Conservation (phyloP, 2,888 invertebrate species). For the Drosophila picticornis region DNA sequence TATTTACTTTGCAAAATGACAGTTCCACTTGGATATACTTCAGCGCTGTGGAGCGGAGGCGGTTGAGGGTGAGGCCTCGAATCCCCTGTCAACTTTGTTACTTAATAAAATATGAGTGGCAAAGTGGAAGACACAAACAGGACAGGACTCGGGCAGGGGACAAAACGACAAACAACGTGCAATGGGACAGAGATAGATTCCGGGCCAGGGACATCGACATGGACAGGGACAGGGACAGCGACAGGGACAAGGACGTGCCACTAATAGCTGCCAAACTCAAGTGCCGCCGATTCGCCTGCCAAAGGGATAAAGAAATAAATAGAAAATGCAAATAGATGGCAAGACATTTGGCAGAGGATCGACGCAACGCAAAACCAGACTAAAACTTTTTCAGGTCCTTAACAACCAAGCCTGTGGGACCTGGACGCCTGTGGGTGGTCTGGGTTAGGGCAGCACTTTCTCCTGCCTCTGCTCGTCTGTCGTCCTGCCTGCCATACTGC, state of each 20-base stretch:
- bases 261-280: constrained; percentile 74
- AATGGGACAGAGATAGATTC: background rate
- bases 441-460: background rate
- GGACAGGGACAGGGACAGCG: background rate
- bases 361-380: constrained; percentile 34
- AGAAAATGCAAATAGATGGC: constrained; percentile 81
- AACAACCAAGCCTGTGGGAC: constrained; percentile 20
- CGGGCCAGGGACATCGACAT: background rate
- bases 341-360: constrained; percentile 67
- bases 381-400: constrained; percentile 56
- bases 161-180: constrained; percentile 21
- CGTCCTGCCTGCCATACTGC: constrained; percentile 24
- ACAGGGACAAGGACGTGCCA: constrained; percentile 66
- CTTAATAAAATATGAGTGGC: constrained; percentile 80
- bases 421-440: too few relatives aligned
- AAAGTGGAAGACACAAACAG: constrained; percentile 64
- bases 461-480: background rate
- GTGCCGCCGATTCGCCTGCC: constrained; percentile 57
- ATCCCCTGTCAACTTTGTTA: constrained; percentile 82
- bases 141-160: constrained; percentile 37
- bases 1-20: constrained; percentile 81
- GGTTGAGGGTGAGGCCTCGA: constrained; percentile 40
- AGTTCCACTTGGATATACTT: constrained; percentile 51
- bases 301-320: constrained; percentile 79
- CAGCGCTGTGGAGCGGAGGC: background rate